These are phyloP conservation scores for Coremacera marginata DNA, from an alignment of 2,888 invertebrate species.

Conservation along the genomic window DNA sequence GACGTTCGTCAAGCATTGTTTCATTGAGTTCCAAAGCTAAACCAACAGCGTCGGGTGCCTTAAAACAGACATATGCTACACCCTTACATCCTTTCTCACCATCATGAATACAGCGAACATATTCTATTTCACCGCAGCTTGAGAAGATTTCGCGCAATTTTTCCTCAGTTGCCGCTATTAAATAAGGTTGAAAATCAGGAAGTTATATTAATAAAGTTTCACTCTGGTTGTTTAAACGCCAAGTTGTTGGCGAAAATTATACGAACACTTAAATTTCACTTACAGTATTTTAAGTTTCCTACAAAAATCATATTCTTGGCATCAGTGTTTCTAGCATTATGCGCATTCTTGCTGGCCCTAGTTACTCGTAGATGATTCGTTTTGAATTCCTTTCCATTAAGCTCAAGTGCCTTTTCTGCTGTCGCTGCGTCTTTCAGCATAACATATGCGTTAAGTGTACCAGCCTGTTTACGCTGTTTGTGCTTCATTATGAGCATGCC, in stretches of 20 bases:
- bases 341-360: slow-evolving; percentile 46
- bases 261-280: slow-evolving; percentile 40
- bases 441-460: slow-evolving; percentile 64
- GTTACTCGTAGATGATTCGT: slow-evolving; percentile 63
- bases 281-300: slow-evolving; percentile 67
- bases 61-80: slow-evolving; percentile 66
- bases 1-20: slow-evolving; percentile 66
- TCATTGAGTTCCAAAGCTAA: slow-evolving; percentile 66
- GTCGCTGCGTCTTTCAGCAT: slow-evolving; percentile 56
- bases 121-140: slow-evolving; percentile 67
- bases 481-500: slow-evolving; percentile 63
- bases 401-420: slow-evolving; percentile 57
- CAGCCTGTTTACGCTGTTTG: slow-evolving; percentile 59
- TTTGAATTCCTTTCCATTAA: slow-evolving; percentile 64
- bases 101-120: slow-evolving; percentile 62
- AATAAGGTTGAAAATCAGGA: neutral
- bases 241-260: no score
- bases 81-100: slow-evolving; percentile 66
- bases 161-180: slow-evolving; percentile 63
- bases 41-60: slow-evolving; percentile 62
- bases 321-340: slow-evolving; percentile 45
- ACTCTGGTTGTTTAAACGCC: no score
- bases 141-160: slow-evolving; percentile 65
- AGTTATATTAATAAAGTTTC: neutral
- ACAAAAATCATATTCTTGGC: slow-evolving; percentile 63